phyloP scores from a whole-genome alignment of 2,888 invertebrate genomes.

The Chymomyza amoena region DNA sequence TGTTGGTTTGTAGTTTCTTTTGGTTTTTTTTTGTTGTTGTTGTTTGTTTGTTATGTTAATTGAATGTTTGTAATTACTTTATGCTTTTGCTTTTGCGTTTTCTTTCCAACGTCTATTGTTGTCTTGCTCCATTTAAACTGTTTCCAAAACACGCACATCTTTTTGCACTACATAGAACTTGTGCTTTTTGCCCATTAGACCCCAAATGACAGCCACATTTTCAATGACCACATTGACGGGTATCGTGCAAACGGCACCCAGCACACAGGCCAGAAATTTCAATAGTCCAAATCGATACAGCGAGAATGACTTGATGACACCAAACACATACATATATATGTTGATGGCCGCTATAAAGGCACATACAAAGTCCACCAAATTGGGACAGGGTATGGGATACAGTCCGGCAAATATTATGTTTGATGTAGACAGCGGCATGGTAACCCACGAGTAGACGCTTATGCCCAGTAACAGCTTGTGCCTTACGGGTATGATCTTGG shows the following conservation, averaged over 20 bases:
- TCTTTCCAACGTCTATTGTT: background rate
- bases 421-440: constrained; percentile 94
- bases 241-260: constrained; percentile 93
- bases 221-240: constrained; percentile 96
- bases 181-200: constrained; percentile 95
- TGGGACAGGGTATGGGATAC: constrained; percentile 92
- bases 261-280: constrained; percentile 88
- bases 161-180: constrained; percentile 98
- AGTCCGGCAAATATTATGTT: constrained; percentile 91
- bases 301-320: constrained; percentile 97
- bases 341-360: constrained; percentile 96
- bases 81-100: background rate
- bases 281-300: constrained; percentile 90
- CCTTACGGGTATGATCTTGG: constrained; percentile 87
- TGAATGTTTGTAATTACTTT: constrained; percentile 1
- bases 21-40: background rate
- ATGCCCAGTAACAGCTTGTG: constrained; percentile 90
- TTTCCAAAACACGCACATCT: constrained; percentile 86
- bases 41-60: background rate
- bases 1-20: background rate
- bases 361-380: constrained; percentile 90
- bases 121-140: constrained; percentile 49
- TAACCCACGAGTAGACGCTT: constrained; percentile 97
- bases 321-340: constrained; percentile 98
- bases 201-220: constrained; percentile 96